phyloP scores from a whole-genome alignment of 2,888 invertebrate genomes.

The Ernsta delagoae region DNA sequence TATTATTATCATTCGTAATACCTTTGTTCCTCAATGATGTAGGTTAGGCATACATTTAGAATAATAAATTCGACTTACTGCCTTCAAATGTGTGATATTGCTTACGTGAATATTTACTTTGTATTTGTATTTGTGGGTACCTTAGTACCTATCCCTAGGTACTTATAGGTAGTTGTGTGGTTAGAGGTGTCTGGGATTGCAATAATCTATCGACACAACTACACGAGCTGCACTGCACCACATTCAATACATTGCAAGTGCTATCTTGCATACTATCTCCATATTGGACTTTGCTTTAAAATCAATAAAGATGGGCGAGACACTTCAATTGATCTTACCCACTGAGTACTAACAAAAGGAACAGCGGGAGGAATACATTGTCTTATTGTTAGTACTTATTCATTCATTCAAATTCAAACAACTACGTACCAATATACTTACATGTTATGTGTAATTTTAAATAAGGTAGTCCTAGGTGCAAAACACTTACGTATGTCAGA shows the following conservation, averaged over 20 bases:
- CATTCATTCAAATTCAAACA: not conserved
- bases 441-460: too few species aligned
- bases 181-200: conserved; percentile 32
- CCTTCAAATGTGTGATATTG: too few species aligned
- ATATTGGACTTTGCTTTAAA: conserved; percentile 37
- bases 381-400: conserved; percentile 5
- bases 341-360: conserved; percentile 26
- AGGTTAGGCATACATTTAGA: too few species aligned
- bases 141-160: too few species aligned
- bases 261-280: conserved; percentile 37
- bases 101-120: too few species aligned
- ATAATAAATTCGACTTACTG: too few species aligned
- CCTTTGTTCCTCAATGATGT: too few species aligned
- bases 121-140: conserved; percentile 11
- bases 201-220: conserved; percentile 36
- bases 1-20: too few species aligned
- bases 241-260: conserved; percentile 37
- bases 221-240: conserved; percentile 33
- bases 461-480: too few species aligned
- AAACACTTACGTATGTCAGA: too few species aligned
- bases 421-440: too few species aligned
- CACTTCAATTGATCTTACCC: conserved; percentile 31
- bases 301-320: conserved; percentile 36
- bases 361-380: conserved; percentile 2
- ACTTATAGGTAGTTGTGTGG: conserved; percentile 15